Conservation (phyloP, 2,888 invertebrate genomes). For the Chydorus sphaericus region DNA sequence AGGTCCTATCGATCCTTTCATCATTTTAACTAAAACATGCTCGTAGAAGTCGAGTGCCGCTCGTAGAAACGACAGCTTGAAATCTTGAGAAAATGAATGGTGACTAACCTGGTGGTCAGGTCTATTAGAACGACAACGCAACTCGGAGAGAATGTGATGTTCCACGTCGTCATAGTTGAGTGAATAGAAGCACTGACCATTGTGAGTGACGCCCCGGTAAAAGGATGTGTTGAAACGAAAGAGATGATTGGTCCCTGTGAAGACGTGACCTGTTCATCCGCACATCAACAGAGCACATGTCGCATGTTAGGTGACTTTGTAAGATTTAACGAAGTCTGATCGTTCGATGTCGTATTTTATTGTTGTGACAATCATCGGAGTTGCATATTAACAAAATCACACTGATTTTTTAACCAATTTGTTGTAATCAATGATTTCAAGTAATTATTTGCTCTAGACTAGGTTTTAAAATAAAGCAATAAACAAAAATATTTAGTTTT, state of each 20-base stretch:
- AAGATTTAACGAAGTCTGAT: not conserved
- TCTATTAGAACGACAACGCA: conserved; percentile 2
- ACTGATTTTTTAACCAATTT: too few species aligned
- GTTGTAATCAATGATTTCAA: too few species aligned
- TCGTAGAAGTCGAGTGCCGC: too few species aligned
- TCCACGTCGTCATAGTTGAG: conserved; percentile 3
- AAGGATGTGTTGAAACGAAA: conserved; percentile 4
- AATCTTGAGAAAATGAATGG: too few species aligned
- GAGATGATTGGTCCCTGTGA: conserved; percentile 2
- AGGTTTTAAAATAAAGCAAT: too few species aligned
- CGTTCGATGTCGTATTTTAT: too few species aligned
- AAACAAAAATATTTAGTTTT: too few species aligned
- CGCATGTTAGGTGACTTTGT: not conserved
- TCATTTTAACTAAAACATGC: too few species aligned
- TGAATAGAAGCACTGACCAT: conserved; percentile 7
- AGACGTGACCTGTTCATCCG: not conserved
- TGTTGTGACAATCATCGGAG: too few species aligned
- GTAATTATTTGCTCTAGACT: too few species aligned
- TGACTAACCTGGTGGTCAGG: not conserved
- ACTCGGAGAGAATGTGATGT: conserved; percentile 2
- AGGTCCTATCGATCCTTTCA: too few species aligned
- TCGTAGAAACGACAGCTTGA: not conserved
- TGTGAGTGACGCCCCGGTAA: not conserved
- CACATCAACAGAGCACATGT: not conserved
- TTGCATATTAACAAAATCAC: too few species aligned